Evolutionary conservation across 53 echinoderm and acorn worm species (phyloP), one percentile per base, ranked within the genome.

Genomic region (Luidia sarsii): DNA sequence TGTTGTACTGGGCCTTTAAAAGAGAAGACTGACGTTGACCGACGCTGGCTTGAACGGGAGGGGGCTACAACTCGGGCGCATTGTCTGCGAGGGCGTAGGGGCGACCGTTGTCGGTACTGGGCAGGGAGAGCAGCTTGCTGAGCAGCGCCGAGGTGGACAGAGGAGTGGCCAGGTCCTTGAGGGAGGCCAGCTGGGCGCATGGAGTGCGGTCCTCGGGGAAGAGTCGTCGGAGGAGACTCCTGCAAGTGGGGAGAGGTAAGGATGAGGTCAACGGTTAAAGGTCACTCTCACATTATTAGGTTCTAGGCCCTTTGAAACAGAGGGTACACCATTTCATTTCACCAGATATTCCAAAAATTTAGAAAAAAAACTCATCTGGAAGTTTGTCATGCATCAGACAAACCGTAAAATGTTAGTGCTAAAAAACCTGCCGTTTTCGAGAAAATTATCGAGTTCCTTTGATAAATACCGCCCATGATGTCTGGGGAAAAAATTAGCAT

Each of bases 181-280:
- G 38, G 56, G 56, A 38, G 21, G 72, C 55, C 3, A 39, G 31
- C 72, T 72, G 53, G 82, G 7, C 39, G 57, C 48, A 68, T 2
- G 69, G 55, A 24, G 25, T 51, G 57, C 68, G 3, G 35, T 57
- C 41, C 33, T 68, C 69, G 0, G 82, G 69, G 57, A 82, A 82
- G 24, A 82, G 16, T 16, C 49, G 20, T 36, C 57, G 30, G 20
- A 82, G 54, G 18, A 68, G 60, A 9, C 57, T 39, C 39, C 82
- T 82, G 82, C 0, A 11, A 28, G 41, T 15, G 35, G 55, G 10
- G 6, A 41, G 41, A 41, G 11, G 61, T 4, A 4, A 2, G 22
- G 32, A 18, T 2, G 31, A 48, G 70, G 70, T 38, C 21, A 66
- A 39, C 0, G 67, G 45, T 66, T 39, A 33, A 64, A 33, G 31